phyloP scores from a whole-genome alignment of 2,797 vertebrate species.

The Columba guinea region DNA sequence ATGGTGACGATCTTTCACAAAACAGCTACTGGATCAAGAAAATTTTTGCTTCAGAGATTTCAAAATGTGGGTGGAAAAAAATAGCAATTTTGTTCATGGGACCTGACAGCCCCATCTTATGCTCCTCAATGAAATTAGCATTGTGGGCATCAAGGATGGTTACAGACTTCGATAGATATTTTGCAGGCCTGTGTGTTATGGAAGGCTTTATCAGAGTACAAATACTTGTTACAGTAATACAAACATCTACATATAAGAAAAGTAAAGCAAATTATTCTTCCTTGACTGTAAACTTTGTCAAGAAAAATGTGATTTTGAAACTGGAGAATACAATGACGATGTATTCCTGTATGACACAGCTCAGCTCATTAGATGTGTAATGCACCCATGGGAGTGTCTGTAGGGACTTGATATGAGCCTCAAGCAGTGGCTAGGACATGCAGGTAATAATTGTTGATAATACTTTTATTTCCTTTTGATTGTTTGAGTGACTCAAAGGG shows the following conservation, averaged over 20 bases:
- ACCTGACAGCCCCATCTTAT: not conserved
- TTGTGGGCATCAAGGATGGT: not conserved
- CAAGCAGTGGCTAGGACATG: not conserved
- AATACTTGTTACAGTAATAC: not conserved
- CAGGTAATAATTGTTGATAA: not conserved
- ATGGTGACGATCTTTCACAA: not conserved
- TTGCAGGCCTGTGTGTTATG: not conserved
- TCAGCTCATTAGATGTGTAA: not conserved
- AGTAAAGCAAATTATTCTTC: not conserved
- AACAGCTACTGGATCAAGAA: not conserved
- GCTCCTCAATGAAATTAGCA: not conserved
- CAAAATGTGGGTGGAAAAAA: not conserved
- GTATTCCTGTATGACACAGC: not conserved
- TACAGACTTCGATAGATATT: not conserved
- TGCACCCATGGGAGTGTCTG: not conserved
- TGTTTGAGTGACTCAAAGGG: not conserved
- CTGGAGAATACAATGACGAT: not conserved
- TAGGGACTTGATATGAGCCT: not conserved
- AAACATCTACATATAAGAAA: not conserved
- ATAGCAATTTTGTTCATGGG: not conserved
- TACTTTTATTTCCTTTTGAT: constrained; percentile 14
- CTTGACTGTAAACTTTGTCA: not conserved
- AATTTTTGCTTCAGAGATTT: not conserved
- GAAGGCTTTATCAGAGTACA: not conserved
- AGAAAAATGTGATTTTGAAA: not conserved